A percentile compares a stretch with the other conserved stretches of the same genome.
phyloP scores from a whole-genome alignment of 2,888 invertebrate genomes.

The Empis livida region DNA sequence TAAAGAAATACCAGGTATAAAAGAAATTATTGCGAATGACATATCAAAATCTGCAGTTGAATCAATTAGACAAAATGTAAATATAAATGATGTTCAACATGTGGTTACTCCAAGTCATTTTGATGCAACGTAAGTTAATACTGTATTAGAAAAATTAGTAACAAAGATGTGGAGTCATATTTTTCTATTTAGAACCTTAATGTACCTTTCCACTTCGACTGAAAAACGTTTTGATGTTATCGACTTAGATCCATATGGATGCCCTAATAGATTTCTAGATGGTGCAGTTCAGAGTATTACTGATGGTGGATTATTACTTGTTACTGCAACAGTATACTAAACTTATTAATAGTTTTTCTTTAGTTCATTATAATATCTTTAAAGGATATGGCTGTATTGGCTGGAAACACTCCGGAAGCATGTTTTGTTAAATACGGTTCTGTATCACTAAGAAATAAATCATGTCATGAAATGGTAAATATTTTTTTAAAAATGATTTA shows the following conservation, averaged over 20 bases:
- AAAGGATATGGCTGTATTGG: slow-evolving; percentile 85
- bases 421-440: slow-evolving; percentile 91
- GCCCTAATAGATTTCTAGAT: slow-evolving; percentile 85
- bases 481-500: too few relatives aligned
- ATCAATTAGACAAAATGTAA: slow-evolving; percentile 63
- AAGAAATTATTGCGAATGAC: slow-evolving; percentile 82
- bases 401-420: slow-evolving; percentile 90
- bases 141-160: too few relatives aligned
- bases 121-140: slow-evolving; percentile 69
- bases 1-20: slow-evolving; percentile 75
- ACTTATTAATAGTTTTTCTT: not conserved
- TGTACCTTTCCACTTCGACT: slow-evolving; percentile 62
- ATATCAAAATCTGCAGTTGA: slow-evolving; percentile 72
- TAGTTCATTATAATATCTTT: not conserved
- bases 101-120: slow-evolving; percentile 62
- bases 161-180: too few relatives aligned
- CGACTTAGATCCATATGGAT: slow-evolving; percentile 96
- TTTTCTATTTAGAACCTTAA: slow-evolving; percentile 72
- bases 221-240: slow-evolving; percentile 69
- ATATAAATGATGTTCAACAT: slow-evolving; percentile 43
- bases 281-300: slow-evolving; percentile 68
- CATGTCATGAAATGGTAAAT: slow-evolving; percentile 87
- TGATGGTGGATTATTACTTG: slow-evolving; percentile 75
- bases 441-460: slow-evolving; percentile 68
- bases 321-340: slow-evolving; percentile 71